Evolutionary conservation across 2,113 vertebrate genomes (phyloP).

Genomic region (Zeus faber): DNA sequence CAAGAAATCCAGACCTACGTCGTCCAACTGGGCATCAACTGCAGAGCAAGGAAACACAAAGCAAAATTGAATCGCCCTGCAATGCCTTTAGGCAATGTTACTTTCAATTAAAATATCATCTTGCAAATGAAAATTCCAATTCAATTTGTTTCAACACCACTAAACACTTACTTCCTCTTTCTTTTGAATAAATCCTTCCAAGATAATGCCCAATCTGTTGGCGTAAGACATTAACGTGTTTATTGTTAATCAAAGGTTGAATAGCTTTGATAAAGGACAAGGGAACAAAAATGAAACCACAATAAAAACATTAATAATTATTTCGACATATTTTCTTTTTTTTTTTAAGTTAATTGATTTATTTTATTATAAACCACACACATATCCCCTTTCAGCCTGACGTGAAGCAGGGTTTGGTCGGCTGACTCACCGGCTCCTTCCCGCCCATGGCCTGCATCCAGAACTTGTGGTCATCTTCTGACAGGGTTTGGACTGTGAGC

Average conservation of each 20-base stretch:
- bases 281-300: neutral
- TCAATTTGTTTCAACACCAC: neutral
- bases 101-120: too few relatives aligned
- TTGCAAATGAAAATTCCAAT: neutral
- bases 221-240: constrained; percentile 1
- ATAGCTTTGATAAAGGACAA: neutral
- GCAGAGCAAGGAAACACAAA: constrained; percentile 4
- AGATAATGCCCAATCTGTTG: constrained; percentile 75
- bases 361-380: too few relatives aligned
- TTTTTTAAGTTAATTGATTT: neutral
- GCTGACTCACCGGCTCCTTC: constrained; percentile 88
- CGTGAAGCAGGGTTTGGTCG: constrained; percentile 7
- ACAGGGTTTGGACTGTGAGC: constrained; percentile 89
- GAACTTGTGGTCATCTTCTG: constrained; percentile 88
- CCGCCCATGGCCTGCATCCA: constrained; percentile 97
- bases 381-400: neutral
- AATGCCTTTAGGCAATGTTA: neutral
- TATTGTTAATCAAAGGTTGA: neutral
- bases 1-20: constrained; percentile 84
- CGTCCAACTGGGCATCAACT: constrained; percentile 90
- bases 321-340: neutral
- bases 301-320: neutral
- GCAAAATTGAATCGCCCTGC: neutral
- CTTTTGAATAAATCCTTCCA: constrained; percentile 79
- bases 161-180: constrained; percentile 85